Percentiles rank a stretch among this genome's conserved stretches.
These are phyloP conservation scores for Apomyelois bistriatella DNA, from an alignment of 2,888 invertebrate species.

Conservation along the genomic window DNA sequence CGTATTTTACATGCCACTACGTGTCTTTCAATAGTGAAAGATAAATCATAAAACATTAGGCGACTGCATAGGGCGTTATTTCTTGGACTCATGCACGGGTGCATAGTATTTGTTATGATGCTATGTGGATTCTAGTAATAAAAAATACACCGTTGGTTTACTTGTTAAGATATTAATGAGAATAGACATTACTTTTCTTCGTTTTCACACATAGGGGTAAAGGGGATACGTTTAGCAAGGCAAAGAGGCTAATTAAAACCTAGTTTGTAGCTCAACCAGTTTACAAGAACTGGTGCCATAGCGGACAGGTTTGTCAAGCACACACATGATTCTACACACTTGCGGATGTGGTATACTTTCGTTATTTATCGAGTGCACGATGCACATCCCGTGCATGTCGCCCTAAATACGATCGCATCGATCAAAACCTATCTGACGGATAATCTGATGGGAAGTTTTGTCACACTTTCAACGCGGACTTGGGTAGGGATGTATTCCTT, in stretches of 20 bases:
- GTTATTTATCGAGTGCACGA: slow-evolving; percentile 62
- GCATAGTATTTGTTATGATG: slow-evolving; percentile 20
- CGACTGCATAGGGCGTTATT: slow-evolving; percentile 20
- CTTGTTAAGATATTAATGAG: neutral
- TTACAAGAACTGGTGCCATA: slow-evolving; percentile 55
- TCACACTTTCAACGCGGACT: neutral
- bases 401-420: slow-evolving; percentile 19
- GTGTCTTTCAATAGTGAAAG: slow-evolving; percentile 25
- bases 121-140: slow-evolving; percentile 15
- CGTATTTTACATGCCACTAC: slow-evolving; percentile 22
- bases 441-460: slow-evolving; percentile 6
- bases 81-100: slow-evolving; percentile 19
- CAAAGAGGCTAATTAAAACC: slow-evolving; percentile 57
- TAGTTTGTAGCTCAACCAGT: slow-evolving; percentile 59
- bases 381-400: slow-evolving; percentile 52
- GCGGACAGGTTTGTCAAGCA: slow-evolving; percentile 66
- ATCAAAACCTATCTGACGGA: slow-evolving; percentile 12
- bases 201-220: slow-evolving; percentile 23
- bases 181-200: neutral
- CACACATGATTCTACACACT: slow-evolving; percentile 56
- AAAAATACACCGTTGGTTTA: slow-evolving; percentile 13
- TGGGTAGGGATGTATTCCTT: too few relatives aligned
- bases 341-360: slow-evolving; percentile 76
- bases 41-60: slow-evolving; percentile 26
- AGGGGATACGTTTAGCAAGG: slow-evolving; percentile 52